phyloP scores from a whole-genome alignment of 2,888 invertebrate genomes.

The Drosophila prostipennis region DNA sequence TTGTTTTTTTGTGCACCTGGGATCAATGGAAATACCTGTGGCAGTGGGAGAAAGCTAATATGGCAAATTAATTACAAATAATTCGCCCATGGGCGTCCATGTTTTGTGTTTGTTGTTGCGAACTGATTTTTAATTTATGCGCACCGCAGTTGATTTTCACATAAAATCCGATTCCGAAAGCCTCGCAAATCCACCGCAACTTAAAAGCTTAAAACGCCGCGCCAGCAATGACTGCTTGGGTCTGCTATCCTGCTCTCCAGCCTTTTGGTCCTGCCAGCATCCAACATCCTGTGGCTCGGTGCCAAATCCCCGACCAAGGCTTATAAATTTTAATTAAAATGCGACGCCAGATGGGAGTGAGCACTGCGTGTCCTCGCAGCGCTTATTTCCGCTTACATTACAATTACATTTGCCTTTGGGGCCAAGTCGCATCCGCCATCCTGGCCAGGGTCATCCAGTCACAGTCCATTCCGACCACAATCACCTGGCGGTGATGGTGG shows the following conservation, averaged over 20 bases:
- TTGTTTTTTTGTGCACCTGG: slow-evolving; percentile 6
- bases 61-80: slow-evolving; percentile 78
- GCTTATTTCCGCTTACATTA: slow-evolving; percentile 79
- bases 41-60: slow-evolving; percentile 56
- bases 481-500: slow-evolving; percentile 1
- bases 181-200: slow-evolving; percentile 74
- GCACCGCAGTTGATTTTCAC: slow-evolving; percentile 77
- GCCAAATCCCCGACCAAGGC: slow-evolving; percentile 74
- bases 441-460: slow-evolving; percentile 15
- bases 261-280: slow-evolving; percentile 5
- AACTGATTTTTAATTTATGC: slow-evolving; percentile 78
- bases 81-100: slow-evolving; percentile 49
- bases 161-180: slow-evolving; percentile 67
- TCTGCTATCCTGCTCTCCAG: not conserved
- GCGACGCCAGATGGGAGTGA: slow-evolving; percentile 53
- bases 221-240: slow-evolving; percentile 23
- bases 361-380: slow-evolving; percentile 32
- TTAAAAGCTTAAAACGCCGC: slow-evolving; percentile 77
- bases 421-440: slow-evolving; percentile 22
- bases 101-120: slow-evolving; percentile 39
- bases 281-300: slow-evolving; percentile 33
- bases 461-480: slow-evolving; percentile 6
- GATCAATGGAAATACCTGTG: slow-evolving; percentile 34
- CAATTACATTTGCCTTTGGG: slow-evolving; percentile 65
- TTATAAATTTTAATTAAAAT: slow-evolving; percentile 80